Percentiles rank a stretch among this genome's conserved stretches.
Conservation (phyloP, 2,113 vertebrate genomes). For the Ibidorhyncha struthersii region DNA sequence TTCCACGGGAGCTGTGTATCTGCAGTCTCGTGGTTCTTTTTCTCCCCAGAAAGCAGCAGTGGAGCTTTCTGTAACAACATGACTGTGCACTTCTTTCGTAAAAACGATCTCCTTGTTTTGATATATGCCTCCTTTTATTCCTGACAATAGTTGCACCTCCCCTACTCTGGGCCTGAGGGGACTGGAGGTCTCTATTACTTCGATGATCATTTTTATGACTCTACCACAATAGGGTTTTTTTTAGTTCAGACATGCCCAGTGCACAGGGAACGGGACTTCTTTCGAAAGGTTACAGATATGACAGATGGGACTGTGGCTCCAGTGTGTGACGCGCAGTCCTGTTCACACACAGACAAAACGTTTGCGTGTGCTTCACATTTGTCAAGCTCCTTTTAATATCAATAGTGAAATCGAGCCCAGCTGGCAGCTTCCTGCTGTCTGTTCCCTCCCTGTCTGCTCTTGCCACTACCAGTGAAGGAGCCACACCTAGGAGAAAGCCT, state of each 20-base stretch:
- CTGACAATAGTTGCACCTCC: not conserved
- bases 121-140: not conserved
- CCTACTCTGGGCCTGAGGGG: not conserved
- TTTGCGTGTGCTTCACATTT: not conserved
- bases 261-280: not conserved
- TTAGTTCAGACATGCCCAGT: not conserved
- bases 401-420: not conserved
- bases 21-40: not conserved
- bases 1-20: not conserved
- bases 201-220: not conserved
- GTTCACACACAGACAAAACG: not conserved
- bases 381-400: not conserved
- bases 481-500: not conserved
- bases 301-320: not conserved
- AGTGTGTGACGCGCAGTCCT: rapidly evolving
- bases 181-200: not conserved
- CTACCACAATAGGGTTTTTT: not conserved
- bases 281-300: not conserved
- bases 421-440: not conserved
- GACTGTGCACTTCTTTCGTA: not conserved
- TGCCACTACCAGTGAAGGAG: not conserved
- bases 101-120: not conserved
- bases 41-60: not conserved
- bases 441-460: not conserved
- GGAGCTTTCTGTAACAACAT: not conserved